phyloP scores from a whole-genome alignment of 1,140 invertebrate species.

The Pseudoatta argentina region DNA sequence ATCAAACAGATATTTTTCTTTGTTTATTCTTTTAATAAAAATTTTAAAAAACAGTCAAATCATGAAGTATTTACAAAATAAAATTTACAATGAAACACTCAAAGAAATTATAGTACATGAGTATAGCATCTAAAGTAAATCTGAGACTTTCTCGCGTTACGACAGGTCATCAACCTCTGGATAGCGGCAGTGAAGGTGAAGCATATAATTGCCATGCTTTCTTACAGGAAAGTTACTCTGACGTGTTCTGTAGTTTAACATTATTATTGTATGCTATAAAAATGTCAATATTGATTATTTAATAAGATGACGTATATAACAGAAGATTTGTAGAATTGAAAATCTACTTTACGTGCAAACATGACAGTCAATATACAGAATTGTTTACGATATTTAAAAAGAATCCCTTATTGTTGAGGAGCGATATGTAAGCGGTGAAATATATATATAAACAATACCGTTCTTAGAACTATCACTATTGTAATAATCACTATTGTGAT shows the following conservation, averaged over 20 bases:
- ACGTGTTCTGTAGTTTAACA: neutral
- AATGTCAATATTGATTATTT: slow-evolving; percentile 4
- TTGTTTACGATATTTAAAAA: neutral
- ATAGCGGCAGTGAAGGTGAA: slow-evolving; percentile 21
- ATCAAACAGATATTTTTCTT: too few relatives aligned
- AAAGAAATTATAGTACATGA: neutral
- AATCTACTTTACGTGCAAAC: neutral
- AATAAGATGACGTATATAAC: neutral
- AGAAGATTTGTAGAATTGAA: neutral
- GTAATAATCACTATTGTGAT: neutral
- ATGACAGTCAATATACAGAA: neutral
- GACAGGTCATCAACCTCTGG: slow-evolving; percentile 39
- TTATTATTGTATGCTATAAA: neutral
- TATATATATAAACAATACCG: neutral
- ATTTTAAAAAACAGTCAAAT: neutral
- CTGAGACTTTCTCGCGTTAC: slow-evolving; percentile 52
- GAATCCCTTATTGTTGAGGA: neutral
- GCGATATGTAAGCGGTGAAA: neutral
- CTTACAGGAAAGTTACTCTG: neutral
- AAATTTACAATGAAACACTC: neutral
- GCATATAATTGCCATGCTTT: neutral
- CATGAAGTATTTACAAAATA: neutral
- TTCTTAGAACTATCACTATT: slow-evolving; percentile 13
- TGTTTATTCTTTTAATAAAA: too few relatives aligned
- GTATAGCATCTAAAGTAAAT: neutral